phyloP scores from a whole-genome alignment of 2,113 vertebrate genomes.

The Saimiri boliviensis region DNA sequence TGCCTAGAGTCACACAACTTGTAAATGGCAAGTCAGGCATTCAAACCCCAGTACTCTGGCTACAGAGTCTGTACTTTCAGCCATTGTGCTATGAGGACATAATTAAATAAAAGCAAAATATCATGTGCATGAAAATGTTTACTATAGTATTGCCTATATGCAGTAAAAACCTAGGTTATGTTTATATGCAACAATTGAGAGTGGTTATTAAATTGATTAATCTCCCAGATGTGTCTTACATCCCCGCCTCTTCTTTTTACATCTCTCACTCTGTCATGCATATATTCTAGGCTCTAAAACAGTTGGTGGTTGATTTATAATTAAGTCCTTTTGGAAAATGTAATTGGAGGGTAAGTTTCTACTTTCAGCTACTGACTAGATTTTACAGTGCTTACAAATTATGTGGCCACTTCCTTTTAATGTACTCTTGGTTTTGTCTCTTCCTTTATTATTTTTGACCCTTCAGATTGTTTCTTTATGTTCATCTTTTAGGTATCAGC shows the following conservation, averaged over 20 bases:
- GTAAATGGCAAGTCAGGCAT: constrained; percentile 9
- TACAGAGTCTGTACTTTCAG: not conserved
- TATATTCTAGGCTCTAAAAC: not conserved
- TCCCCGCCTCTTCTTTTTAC: not conserved
- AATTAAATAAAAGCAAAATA: constrained; percentile 38
- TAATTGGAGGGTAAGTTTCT: not conserved
- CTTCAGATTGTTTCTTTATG: constrained; percentile 65
- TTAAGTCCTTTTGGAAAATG: constrained; percentile 31
- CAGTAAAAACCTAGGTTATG: not conserved
- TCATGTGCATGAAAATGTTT: constrained; percentile 3
- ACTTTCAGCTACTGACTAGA: constrained; percentile 26
- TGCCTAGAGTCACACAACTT: not conserved
- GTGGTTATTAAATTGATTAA: not conserved
- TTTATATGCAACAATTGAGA: constrained; percentile 41
- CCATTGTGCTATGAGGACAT: not conserved
- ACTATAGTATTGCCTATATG: not conserved
- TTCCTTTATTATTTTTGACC: constrained; percentile 44
- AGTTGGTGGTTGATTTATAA: constrained; percentile 34
- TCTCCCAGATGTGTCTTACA: not conserved
- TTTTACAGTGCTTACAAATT: constrained; percentile 40
- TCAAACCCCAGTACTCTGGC: not conserved
- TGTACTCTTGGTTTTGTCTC: constrained; percentile 28
- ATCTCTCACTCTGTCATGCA: not conserved
- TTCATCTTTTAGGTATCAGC: constrained; percentile 86
- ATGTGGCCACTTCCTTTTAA: constrained; percentile 33